Conservation (phyloP, 2,888 invertebrate genomes). For the Mesopsocus fuscifrons region DNA sequence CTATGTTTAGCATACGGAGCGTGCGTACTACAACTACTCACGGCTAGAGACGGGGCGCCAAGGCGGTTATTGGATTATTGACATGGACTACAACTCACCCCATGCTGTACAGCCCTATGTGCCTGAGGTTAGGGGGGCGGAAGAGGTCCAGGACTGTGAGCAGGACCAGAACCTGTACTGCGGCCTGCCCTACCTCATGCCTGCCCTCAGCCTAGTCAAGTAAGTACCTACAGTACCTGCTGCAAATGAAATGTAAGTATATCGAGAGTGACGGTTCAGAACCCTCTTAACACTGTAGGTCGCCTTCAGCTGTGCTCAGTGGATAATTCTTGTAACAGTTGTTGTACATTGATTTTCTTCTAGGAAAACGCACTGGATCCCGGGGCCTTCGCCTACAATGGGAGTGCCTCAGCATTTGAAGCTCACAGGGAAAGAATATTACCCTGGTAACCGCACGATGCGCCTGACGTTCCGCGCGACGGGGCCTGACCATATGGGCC, state of each 20-base stretch:
- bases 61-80: slow-evolving; percentile 49
- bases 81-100: slow-evolving; percentile 55
- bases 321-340: slow-evolving; percentile 2
- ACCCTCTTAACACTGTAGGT: background rate
- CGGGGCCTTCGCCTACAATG: slow-evolving; percentile 32
- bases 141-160: slow-evolving; percentile 36
- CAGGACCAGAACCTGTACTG: slow-evolving; percentile 41
- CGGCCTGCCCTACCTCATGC: slow-evolving; percentile 62
- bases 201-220: slow-evolving; percentile 46
- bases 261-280: too few species aligned
- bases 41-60: slow-evolving; percentile 29
- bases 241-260: too few species aligned
- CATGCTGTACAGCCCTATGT: slow-evolving; percentile 34
- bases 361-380: slow-evolving; percentile 39
- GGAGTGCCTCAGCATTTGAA: slow-evolving; percentile 29
- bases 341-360: too few species aligned
- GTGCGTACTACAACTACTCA: slow-evolving; percentile 35
- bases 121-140: slow-evolving; percentile 30
- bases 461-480: slow-evolving; percentile 29
- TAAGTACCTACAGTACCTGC: slow-evolving; percentile 19
- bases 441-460: slow-evolving; percentile 22
- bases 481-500: slow-evolving; percentile 49
- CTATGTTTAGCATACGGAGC: slow-evolving; percentile 39
- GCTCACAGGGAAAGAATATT: slow-evolving; percentile 25
- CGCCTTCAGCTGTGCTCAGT: slow-evolving; percentile 1